Conservation (phyloP, 2,888 invertebrate species). For the Synanthedon andrenaeformis region DNA sequence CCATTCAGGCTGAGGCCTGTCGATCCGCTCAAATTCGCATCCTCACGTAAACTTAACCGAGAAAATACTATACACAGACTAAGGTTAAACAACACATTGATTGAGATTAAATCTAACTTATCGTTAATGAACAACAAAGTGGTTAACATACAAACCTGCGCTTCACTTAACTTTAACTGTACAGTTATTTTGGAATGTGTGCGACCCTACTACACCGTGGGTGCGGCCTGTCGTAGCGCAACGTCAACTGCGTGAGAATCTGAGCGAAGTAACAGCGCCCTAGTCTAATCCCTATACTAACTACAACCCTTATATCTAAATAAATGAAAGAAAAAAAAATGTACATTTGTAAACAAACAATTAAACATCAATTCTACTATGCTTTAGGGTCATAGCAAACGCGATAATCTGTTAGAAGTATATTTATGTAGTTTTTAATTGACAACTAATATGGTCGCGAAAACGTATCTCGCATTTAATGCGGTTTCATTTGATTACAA, state of each 20-base stretch:
- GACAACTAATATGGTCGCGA: too few species aligned
- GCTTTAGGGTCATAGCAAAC: too few species aligned
- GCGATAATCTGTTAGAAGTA: too few species aligned
- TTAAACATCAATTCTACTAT: too few species aligned
- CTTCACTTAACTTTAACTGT: slow-evolving; percentile 46
- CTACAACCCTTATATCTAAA: slow-evolving; percentile 39
- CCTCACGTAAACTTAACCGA: slow-evolving; percentile 56
- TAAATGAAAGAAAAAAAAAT: slow-evolving; percentile 41
- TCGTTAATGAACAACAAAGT: slow-evolving; percentile 69
- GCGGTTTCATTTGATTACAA: too few species aligned
- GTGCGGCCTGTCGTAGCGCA: neutral
- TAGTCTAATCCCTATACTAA: slow-evolving; percentile 14
- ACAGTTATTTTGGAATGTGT: slow-evolving; percentile 66
- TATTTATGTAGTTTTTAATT: too few species aligned
- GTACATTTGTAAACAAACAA: slow-evolving; percentile 60
- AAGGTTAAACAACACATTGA: slow-evolving; percentile 58
- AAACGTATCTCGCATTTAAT: too few species aligned
- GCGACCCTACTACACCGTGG: slow-evolving; percentile 20
- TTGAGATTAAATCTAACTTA: slow-evolving; percentile 68
- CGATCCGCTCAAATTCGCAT: slow-evolving; percentile 65
- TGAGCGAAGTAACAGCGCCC: slow-evolving; percentile 55
- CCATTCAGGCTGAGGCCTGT: slow-evolving; percentile 52
- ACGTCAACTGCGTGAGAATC: slow-evolving; percentile 34
- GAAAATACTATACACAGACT: slow-evolving; percentile 66
- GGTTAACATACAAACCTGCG: slow-evolving; percentile 61